These are phyloP conservation scores for Ruditapes philippinarum DNA, from an alignment of 1,140 invertebrate genomes.

Conservation along the genomic window DNA sequence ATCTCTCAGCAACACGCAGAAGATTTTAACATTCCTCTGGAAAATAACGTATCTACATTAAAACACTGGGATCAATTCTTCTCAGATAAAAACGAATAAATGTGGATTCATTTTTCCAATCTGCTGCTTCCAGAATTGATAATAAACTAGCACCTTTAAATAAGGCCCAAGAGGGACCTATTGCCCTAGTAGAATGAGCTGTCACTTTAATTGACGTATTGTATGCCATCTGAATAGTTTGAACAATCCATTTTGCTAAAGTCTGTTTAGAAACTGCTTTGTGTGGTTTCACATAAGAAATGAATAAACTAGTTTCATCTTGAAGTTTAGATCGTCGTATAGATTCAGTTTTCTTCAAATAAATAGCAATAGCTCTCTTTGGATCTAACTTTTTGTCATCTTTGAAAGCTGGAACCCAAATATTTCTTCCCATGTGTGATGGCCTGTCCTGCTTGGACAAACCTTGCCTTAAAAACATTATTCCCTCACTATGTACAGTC, in stretches of 20 bases:
- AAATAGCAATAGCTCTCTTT: neutral
- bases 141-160: neutral
- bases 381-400: neutral
- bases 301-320: neutral
- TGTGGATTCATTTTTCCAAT: slow-evolving; percentile 2
- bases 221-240: neutral
- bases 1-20: neutral
- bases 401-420: neutral
- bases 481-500: neutral
- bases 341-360: slow-evolving; percentile 5
- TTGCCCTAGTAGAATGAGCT: neutral
- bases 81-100: neutral
- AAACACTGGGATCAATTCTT: neutral
- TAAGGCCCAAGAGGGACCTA: slow-evolving; percentile 1
- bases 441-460: neutral
- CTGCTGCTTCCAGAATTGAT: slow-evolving; percentile 1
- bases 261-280: neutral
- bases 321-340: slow-evolving; percentile 7
- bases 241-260: neutral
- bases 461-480: neutral
- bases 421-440: neutral
- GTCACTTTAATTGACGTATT: neutral
- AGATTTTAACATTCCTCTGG: neutral
- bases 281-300: too few species aligned
- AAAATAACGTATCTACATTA: neutral